Base-by-base conservation (phyloP, 2,888 invertebrate genomes). In the Desoria tigrina region DNA sequence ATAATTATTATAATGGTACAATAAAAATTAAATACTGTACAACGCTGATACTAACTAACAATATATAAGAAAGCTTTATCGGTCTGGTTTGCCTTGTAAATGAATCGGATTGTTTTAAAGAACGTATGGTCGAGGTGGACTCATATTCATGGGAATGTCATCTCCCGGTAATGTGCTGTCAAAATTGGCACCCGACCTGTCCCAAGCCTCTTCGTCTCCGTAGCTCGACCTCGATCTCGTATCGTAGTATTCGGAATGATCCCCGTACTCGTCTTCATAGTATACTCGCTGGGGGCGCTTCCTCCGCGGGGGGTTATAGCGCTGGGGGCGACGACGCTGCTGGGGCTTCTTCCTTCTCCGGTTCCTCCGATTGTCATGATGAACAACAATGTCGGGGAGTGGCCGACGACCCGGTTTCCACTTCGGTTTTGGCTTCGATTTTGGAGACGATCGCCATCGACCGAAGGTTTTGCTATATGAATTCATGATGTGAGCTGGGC, bases 401-500 rank as follows among this genome's bases (percentile, higher is more conserved):
- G 51, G 55, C 3, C 55, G 55, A 9, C 37, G 27, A n/a, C 26
- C 18, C 6, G 51, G 55, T 32, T 55, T 51, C 4, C 6, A 45
- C 16, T 21, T 16, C 7, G 21, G 6, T 24, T 51, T 51, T 9
- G 4, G 14, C n/a, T 9, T 3, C 16, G 55, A 18, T 11, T 55
- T 55, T 28, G 32, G 16, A 4, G 7, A 9, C 7, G 24, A 11
- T 32, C 32, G 4, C 55, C 55, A 55, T 28, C 55, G 18, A 32
- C 6, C 11, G 32, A 55, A 55, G n/a, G 32, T 28, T n/a, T 55
- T 55, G 2, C 14, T 4, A 18, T 55, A 55, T 18, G 55, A 55
- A 32, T 55, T 55, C 55, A 55, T 37, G 32, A 55, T 37, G n/a
- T 55, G 11, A 3, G 28, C 26, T 26, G 55, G 55, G 21, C 7